These are phyloP conservation scores for Oryzias sinensis DNA, from an alignment of 2,797 vertebrate genomes.

Conservation along the genomic window DNA sequence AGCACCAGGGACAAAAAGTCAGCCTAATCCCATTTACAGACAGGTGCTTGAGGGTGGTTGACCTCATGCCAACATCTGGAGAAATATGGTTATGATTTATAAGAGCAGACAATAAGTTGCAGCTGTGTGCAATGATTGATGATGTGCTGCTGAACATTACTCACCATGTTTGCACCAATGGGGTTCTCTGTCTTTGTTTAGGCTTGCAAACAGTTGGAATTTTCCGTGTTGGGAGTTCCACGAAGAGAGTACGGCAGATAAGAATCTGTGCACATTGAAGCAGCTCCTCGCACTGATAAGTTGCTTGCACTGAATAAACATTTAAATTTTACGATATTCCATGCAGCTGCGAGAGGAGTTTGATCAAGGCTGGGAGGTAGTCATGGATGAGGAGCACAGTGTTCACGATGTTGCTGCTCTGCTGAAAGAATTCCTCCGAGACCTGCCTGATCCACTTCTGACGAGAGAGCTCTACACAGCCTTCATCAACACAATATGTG, in stretches of 20 bases:
- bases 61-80: conserved; percentile 95
- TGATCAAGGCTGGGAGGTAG: conserved; percentile 89
- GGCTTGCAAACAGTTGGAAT: conserved; percentile 96
- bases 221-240: conserved; percentile 97
- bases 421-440: conserved; percentile 94
- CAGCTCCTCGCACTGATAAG: not conserved
- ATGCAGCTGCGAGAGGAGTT: conserved; percentile 91
- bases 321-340: conserved; percentile 14
- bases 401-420: conserved; percentile 95
- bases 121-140: not conserved
- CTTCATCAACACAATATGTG: conserved; percentile 93
- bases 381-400: conserved; percentile 89
- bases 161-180: not conserved
- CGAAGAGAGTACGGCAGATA: conserved; percentile 97
- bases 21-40: conserved; percentile 96
- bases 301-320: not conserved
- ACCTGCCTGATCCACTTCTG: conserved; percentile 93
- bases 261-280: conserved; percentile 19
- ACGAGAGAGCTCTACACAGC: conserved; percentile 94
- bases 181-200: conserved; percentile 55
- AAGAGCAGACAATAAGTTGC: not conserved
- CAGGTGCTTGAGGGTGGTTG: conserved; percentile 94
- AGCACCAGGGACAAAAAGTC: conserved; percentile 87
- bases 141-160: not conserved
- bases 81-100: conserved; percentile 83